Evolutionary conservation across 23 tunicate species (phyloP).

Genomic region (Oikopleura dioica): DNA sequence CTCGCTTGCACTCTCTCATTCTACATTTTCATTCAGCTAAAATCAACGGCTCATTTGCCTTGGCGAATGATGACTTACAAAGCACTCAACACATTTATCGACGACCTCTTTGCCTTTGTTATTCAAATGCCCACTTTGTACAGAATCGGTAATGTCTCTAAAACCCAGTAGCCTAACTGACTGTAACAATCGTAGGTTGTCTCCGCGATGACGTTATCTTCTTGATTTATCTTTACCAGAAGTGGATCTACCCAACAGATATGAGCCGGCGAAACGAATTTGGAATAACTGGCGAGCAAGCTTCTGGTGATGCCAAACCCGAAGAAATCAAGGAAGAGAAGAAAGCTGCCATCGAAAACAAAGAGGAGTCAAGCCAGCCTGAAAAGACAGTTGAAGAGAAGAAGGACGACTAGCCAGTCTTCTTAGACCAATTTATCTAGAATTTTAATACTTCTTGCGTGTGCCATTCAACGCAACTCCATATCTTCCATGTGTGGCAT

Average conservation of each 20-base stretch:
- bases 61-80: conserved; percentile 98
- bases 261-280: conserved; percentile 62
- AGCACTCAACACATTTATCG: conserved; percentile 90
- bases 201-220: conserved; percentile 37
- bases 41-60: conserved; percentile 90
- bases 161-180: conserved; percentile 13
- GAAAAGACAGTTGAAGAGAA: conserved; percentile 7
- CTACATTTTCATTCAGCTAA: conserved; percentile 11
- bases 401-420: neutral
- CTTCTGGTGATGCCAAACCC: neutral
- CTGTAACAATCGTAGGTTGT: neutral
- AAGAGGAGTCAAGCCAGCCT: neutral
- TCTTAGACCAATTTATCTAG: too few species aligned
- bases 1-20: neutral
- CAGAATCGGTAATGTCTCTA: conserved; percentile 72
- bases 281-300: conserved; percentile 47
- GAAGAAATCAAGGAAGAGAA: neutral
- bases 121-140: conserved; percentile 91
- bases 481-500: too few species aligned
- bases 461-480: too few species aligned
- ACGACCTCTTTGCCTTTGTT: conserved; percentile 86
- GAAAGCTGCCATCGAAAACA: neutral
- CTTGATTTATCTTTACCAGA: conserved; percentile 72
- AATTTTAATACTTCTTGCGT: too few species aligned
- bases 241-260: conserved; percentile 49